phyloP scores from a whole-genome alignment of 2,113 vertebrate genomes.

The Mungos mungo region DNA sequence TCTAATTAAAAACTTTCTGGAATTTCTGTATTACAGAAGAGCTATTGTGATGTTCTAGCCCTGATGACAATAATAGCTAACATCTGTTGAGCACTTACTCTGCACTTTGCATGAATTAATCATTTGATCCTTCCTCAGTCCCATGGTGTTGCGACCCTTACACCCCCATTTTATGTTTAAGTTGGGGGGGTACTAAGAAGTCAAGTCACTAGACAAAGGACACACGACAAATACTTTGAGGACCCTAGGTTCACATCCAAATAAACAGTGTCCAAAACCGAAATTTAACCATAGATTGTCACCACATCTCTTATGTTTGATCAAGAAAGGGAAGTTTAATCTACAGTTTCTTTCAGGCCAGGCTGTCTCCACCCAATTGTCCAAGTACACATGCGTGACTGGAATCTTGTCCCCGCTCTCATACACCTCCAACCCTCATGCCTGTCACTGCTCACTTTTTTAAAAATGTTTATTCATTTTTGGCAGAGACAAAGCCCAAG shows the following conservation, averaged over 20 bases:
- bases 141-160: background rate
- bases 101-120: background rate
- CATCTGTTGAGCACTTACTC: background rate
- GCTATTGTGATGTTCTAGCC: background rate
- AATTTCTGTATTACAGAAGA: background rate
- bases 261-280: background rate
- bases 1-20: constrained; percentile 2
- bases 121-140: background rate
- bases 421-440: background rate
- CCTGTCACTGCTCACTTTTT: background rate
- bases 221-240: background rate
- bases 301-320: background rate
- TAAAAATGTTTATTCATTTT: no score
- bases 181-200: background rate
- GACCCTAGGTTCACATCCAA: background rate
- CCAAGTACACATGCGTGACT: background rate
- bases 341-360: background rate
- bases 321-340: background rate
- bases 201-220: background rate
- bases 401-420: background rate
- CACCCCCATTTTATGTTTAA: background rate
- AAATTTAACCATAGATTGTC: background rate
- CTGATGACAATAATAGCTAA: background rate
- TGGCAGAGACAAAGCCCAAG: no score
- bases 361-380: background rate